Evolutionary conservation across 2,113 vertebrate genomes (phyloP).

Genomic region (Pseudonaja textilis): DNA sequence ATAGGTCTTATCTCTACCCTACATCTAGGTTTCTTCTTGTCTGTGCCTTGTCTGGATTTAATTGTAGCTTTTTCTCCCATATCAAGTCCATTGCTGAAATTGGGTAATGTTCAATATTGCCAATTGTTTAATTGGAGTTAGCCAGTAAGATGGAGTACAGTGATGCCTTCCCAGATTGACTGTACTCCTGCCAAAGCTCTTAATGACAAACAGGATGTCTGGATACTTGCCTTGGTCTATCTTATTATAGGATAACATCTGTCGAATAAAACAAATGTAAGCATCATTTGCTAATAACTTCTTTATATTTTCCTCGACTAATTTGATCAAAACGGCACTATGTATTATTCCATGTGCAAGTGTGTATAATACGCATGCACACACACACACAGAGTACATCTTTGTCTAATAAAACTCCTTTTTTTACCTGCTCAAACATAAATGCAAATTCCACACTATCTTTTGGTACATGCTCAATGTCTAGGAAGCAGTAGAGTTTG

Average conservation of each 20-base stretch:
- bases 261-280: not conserved
- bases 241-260: not conserved
- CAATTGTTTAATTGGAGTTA: not conserved
- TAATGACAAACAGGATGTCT: not conserved
- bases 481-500: conserved; percentile 97
- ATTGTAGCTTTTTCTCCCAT: not conserved
- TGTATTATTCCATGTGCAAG: not conserved
- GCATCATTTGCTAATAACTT: not conserved
- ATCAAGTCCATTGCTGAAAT: not conserved
- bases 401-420: not conserved
- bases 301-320: not conserved
- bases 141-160: not conserved
- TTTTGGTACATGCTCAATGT: conserved; percentile 86
- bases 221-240: not conserved
- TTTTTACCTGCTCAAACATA: conserved; percentile 94
- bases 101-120: not conserved
- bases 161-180: not conserved
- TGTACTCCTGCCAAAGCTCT: not conserved
- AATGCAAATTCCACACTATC: conserved; percentile 97
- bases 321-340: not conserved
- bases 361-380: not conserved
- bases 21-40: not conserved
- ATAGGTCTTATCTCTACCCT: not conserved
- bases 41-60: not conserved
- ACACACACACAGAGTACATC: not conserved